Percentiles rank a stretch among this genome's conserved stretches.
Conservation (phyloP, 2,113 vertebrate species). For the Pongo abelii region DNA sequence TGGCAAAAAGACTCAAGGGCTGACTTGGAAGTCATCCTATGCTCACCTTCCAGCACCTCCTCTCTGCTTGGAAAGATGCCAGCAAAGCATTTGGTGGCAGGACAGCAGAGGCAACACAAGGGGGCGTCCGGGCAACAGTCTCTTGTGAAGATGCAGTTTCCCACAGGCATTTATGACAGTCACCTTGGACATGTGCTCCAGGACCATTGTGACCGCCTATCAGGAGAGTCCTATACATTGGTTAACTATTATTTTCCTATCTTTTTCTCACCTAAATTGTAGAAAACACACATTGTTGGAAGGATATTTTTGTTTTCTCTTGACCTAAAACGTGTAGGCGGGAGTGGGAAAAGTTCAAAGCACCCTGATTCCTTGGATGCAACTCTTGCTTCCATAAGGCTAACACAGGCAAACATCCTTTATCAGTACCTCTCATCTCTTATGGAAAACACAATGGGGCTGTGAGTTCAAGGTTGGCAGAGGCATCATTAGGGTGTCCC, state of each 20-base stretch:
- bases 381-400: background rate
- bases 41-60: background rate
- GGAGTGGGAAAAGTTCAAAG: background rate
- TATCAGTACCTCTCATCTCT: background rate
- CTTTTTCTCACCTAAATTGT: background rate
- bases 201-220: background rate
- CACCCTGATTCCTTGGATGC: background rate
- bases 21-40: background rate
- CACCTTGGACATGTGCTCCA: background rate
- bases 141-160: background rate
- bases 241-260: background rate
- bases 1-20: background rate
- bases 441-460: background rate
- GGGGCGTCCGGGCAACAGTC: accelerated
- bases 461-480: background rate
- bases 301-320: background rate
- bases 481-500: too few species aligned
- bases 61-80: background rate
- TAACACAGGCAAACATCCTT: background rate
- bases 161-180: background rate
- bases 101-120: accelerated
- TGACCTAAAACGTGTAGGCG: background rate
- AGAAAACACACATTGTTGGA: background rate
- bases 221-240: background rate
- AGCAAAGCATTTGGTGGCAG: background rate